Evolutionary conservation across 1,140 invertebrate genomes (phyloP).

Genomic region (Tetramorium parvispinum): DNA sequence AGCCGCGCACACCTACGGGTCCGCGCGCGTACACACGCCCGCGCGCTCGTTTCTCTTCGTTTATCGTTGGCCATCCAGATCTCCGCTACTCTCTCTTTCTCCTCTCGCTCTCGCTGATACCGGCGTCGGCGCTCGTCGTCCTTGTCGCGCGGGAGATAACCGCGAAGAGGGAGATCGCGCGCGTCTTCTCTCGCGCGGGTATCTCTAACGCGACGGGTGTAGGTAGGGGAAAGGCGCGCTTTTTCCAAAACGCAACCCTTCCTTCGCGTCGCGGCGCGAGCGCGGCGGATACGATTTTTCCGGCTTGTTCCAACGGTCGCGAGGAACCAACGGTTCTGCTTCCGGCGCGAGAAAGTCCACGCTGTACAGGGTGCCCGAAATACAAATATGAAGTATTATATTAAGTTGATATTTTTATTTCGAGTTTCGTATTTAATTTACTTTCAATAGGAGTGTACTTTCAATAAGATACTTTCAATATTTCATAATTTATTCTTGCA

Average conservation of each 20-base stretch:
- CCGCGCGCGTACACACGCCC: constrained; percentile 1
- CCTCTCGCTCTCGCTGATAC: constrained; percentile 23
- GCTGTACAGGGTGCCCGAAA: too few species aligned
- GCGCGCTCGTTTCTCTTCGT: constrained; percentile 35
- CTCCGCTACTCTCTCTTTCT: constrained; percentile 23
- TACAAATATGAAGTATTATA: background rate
- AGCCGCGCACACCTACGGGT: constrained; percentile 6
- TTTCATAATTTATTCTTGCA: background rate
- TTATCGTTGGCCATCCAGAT: constrained; percentile 29
- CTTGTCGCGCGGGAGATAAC: constrained; percentile 50
- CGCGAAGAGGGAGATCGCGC: constrained; percentile 40
- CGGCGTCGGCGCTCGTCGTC: background rate
- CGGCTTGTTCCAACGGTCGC: constrained; percentile 26
- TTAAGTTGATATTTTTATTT: background rate
- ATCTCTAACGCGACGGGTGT: background rate
- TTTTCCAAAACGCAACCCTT: constrained; percentile 61
- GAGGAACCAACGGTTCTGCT: constrained; percentile 23
- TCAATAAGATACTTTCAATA: too few species aligned
- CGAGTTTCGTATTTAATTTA: background rate
- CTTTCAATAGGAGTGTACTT: background rate
- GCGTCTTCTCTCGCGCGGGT: constrained; percentile 30
- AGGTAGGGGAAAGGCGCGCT: constrained; percentile 51
- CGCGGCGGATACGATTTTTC: constrained; percentile 49
- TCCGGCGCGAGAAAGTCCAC: background rate
- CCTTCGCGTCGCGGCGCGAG: constrained; percentile 33